phyloP scores from a whole-genome alignment of 2,888 invertebrate genomes.

The Drosophila prolongata region DNA sequence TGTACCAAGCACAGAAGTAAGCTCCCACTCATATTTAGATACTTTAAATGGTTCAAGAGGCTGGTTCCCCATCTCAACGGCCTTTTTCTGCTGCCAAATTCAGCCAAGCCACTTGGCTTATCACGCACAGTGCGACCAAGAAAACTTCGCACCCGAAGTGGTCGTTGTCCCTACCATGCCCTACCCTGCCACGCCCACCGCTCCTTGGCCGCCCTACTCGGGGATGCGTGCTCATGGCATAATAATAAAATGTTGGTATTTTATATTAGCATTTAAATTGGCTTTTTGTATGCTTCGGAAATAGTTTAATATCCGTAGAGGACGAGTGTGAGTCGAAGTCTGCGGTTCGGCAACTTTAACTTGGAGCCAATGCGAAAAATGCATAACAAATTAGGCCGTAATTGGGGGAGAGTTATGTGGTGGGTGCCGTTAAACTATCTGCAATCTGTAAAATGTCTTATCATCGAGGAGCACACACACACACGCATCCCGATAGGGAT shows the following conservation, averaged over 20 bases:
- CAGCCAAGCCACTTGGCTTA: slow-evolving; percentile 73
- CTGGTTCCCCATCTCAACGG: slow-evolving; percentile 9
- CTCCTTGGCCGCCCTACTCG: slow-evolving; percentile 11
- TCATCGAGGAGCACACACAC: slow-evolving; percentile 35
- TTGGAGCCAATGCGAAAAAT: slow-evolving; percentile 48
- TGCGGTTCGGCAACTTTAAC: slow-evolving; percentile 45
- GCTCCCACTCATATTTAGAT: slow-evolving; percentile 40
- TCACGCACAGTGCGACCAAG: slow-evolving; percentile 66
- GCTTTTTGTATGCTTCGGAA: slow-evolving; percentile 80
- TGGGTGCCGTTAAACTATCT: slow-evolving; percentile 37
- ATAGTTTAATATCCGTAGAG: slow-evolving; percentile 80
- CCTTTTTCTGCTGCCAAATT: slow-evolving; percentile 50
- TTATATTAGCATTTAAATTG: slow-evolving; percentile 81
- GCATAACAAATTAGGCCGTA: slow-evolving; percentile 57
- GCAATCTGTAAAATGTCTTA: slow-evolving; percentile 59
- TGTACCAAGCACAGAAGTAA: slow-evolving; percentile 2
- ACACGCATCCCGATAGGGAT: slow-evolving; percentile 9
- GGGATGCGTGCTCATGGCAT: slow-evolving; percentile 74
- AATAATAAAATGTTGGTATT: slow-evolving; percentile 81
- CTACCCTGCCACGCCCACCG: slow-evolving; percentile 13
- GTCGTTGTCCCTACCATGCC: slow-evolving; percentile 41
- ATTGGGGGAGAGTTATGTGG: slow-evolving; percentile 40
- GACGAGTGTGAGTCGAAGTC: slow-evolving; percentile 28
- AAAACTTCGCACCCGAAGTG: slow-evolving; percentile 61
- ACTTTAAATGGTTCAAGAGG: slow-evolving; percentile 61